These are phyloP conservation scores for Amia ocellicauda DNA, from an alignment of 2,113 vertebrate species.

Conservation along the genomic window DNA sequence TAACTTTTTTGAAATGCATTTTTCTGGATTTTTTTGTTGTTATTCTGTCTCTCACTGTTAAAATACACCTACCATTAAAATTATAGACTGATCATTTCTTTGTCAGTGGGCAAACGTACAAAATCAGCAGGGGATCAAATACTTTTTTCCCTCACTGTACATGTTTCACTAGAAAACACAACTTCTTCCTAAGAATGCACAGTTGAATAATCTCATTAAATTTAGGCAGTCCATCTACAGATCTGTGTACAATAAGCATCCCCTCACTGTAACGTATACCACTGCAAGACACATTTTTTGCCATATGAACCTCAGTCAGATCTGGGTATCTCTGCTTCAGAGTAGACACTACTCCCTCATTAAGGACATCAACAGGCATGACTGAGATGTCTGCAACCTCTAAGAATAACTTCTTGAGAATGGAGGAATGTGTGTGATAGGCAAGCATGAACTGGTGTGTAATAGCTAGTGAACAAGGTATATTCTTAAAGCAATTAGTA, in stretches of 20 bases:
- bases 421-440: slow-evolving; percentile 15
- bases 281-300: slow-evolving; percentile 27
- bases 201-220: slow-evolving; percentile 29
- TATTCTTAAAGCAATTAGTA: slow-evolving; percentile 29
- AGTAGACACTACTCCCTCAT: slow-evolving; percentile 11
- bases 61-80: no score
- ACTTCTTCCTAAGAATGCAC: slow-evolving; percentile 27
- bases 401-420: slow-evolving; percentile 22
- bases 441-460: slow-evolving; percentile 24
- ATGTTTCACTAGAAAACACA: slow-evolving; percentile 21
- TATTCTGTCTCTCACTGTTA: no score
- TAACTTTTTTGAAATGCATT: no score
- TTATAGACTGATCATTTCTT: no score
- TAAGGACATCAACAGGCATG: slow-evolving; percentile 33
- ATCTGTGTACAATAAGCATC: slow-evolving; percentile 28
- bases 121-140: no score
- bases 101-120: no score
- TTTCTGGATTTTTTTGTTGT: no score
- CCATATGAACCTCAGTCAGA: slow-evolving; percentile 30
- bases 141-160: no score
- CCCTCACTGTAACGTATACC: slow-evolving; percentile 29
- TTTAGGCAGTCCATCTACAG: slow-evolving; percentile 30
- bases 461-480: slow-evolving; percentile 19
- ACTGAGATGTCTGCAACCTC: slow-evolving; percentile 25
- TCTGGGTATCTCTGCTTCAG: slow-evolving; percentile 30